Base-by-base conservation (phyloP, 2,797 vertebrate species). In the Karalla daura region DNA sequence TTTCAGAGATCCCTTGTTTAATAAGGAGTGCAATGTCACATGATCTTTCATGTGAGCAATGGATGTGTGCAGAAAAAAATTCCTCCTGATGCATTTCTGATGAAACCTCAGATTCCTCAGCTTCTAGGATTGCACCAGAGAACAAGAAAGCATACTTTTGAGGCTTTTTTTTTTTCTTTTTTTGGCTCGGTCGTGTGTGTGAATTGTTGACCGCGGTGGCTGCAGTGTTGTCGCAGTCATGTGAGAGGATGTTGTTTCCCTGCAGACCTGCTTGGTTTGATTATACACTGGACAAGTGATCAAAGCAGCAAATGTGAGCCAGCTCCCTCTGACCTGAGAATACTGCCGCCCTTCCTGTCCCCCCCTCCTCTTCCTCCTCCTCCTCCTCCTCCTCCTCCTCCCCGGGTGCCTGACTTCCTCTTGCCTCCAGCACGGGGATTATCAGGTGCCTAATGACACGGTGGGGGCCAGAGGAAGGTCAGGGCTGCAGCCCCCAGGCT, bases 371-470 rank as follows among this genome's bases (percentile, higher is more conserved):
- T 25, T 32, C 35, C 41, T 43, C 27, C 37, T 58, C 58, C 55
- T 67, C 55, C 62, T 60, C 41, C 55, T 62, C 69, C 65, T 25
- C 27, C 35, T 37, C 40, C 27, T 55, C 63, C 54, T 63, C 53
- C 84, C 84, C 74, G 25, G 62, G 70, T 72, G 84, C 75, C 73
- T 67, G 74, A 77, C 86, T 85, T 91, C 83, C 82, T 87, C 70
- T 65, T 28, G 78, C 85, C 79, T 63, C 61, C 3, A 63, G 83
- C 70, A 24, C 51, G 70, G 68, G 78, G 74, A 87, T 88, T 83
- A 88, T 86, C 85, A 80, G 76, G 80, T 77, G 69, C 64, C 74
- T 87, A 83, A 89, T 84, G 84, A 84, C 66, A 78, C 20, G 28
- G 60, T 50, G 10, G 40, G 66, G 74, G 77, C 63, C 73, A 81